Conservation (phyloP, 2,113 vertebrate species). For the Vidua macroura region DNA sequence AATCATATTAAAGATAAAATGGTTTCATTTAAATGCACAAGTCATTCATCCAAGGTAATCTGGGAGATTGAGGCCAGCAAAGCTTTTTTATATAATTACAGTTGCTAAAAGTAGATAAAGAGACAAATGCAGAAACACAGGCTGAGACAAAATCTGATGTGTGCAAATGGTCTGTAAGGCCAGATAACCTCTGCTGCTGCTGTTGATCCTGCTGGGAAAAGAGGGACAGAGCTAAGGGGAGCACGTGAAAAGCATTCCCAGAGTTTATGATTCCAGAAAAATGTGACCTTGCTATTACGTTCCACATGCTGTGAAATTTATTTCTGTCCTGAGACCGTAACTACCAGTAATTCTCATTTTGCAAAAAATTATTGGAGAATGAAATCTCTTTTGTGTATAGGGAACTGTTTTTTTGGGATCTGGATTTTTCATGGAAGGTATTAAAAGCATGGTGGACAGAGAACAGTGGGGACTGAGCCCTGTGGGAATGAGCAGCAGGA, state of each 20-base stretch:
- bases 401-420: neutral
- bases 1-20: neutral
- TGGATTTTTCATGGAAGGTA: neutral
- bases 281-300: neutral
- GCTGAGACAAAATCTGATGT: neutral
- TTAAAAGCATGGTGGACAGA: neutral
- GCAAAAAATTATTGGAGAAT: neutral
- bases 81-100: neutral
- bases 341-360: neutral
- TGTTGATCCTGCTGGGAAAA: neutral
- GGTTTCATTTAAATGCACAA: neutral
- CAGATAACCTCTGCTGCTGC: neutral
- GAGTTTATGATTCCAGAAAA: neutral
- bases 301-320: neutral
- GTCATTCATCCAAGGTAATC: neutral
- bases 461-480: neutral
- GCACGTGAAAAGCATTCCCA: neutral
- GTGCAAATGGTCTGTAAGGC: neutral
- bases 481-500: neutral
- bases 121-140: neutral
- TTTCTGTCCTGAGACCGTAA: neutral
- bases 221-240: neutral
- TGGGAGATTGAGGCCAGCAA: neutral
- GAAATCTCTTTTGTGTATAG: neutral
- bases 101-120: neutral